Conservation (phyloP, 2,888 invertebrate species). For the Dyspetes luteomarginatus region DNA sequence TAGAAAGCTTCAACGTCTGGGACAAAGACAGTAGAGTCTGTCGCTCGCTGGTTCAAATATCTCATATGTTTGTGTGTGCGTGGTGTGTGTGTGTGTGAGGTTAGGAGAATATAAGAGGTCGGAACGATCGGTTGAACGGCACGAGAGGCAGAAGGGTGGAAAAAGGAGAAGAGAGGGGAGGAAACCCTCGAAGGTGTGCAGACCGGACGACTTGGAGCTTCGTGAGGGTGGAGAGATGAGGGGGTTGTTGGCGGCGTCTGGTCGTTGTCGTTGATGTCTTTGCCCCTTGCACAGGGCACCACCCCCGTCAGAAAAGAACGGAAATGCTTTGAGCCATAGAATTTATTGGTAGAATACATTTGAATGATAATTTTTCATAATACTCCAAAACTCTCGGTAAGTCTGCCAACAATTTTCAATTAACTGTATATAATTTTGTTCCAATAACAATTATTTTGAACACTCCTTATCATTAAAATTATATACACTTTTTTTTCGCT, state of each 20-base stretch:
- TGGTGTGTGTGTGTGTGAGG: conserved; percentile 13
- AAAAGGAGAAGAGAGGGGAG: conserved; percentile 28
- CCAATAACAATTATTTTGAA: no score
- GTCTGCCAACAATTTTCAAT: background rate
- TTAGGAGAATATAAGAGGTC: conserved; percentile 42
- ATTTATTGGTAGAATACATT: conserved; percentile 16
- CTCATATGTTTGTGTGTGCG: background rate
- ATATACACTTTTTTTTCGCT: background rate
- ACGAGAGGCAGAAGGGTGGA: conserved; percentile 11
- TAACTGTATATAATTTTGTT: no score
- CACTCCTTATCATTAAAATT: no score
- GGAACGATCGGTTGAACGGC: conserved; percentile 37
- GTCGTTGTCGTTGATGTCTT: conserved; percentile 48
- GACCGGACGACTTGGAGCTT: conserved; percentile 25
- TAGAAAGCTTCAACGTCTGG: conserved; percentile 36
- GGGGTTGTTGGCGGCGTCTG: conserved; percentile 43
- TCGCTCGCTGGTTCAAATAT: background rate
- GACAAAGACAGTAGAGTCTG: conserved; percentile 46
- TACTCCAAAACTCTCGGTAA: background rate
- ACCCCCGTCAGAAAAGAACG: conserved; percentile 27
- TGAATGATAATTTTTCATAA: conserved; percentile 6
- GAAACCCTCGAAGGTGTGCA: conserved; percentile 55
- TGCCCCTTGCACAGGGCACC: conserved; percentile 32
- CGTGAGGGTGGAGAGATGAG: background rate
- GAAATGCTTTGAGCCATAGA: conserved; percentile 33